Base-by-base conservation (phyloP, 2,888 invertebrate species). In the Acleris holmiana region DNA sequence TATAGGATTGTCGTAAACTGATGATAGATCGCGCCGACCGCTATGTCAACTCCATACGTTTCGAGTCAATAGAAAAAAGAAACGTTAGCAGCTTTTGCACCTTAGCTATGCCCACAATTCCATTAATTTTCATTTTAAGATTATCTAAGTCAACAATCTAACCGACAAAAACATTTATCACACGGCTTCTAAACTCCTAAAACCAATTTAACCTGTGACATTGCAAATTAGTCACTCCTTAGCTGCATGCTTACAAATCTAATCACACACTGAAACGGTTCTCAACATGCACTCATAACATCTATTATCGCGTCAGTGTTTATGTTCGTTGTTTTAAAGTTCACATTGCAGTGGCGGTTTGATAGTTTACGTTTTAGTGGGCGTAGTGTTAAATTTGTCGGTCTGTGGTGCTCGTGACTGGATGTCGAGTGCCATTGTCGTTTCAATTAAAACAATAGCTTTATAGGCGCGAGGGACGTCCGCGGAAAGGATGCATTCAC, bases 361-460 rank as follows among this genome's bases (percentile, higher is more conserved):
- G n/a, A 19, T 21, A 19, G 40, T 53, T 53, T 40, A 15, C 19
- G 53, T 40, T 53, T 35, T 15, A 18, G 21, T 40, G n/a, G 18
- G 19, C 18, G 53, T n/a, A 53, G 1, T 6, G 15, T 6, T 15
- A 53, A 53, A 21, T 53, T 53, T 44, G 44, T 44, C n/a, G 41
- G 49, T 47, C 41, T 35, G 46, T 21, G 35, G 55, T 23, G 46
- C 53, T 64, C 53, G 47, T 64, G 53, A 59, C 58, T 48, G 61
- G 17, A 49, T 61, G 64, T 58, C 47, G 53, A 10, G 63, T 44
- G 15, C 53, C 58, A 64, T 53, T 64, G 64, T 64, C 64, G 58
- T 58, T 59, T 59, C 58, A 64, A 64, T 64, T 64, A 64, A 64
- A 59, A 59, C 53, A 54, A 54, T 63, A 53, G 51, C 57, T 59